These are phyloP conservation scores for Poeciliopsis prolifica DNA, from an alignment of 2,113 vertebrate species.

Conservation along the genomic window DNA sequence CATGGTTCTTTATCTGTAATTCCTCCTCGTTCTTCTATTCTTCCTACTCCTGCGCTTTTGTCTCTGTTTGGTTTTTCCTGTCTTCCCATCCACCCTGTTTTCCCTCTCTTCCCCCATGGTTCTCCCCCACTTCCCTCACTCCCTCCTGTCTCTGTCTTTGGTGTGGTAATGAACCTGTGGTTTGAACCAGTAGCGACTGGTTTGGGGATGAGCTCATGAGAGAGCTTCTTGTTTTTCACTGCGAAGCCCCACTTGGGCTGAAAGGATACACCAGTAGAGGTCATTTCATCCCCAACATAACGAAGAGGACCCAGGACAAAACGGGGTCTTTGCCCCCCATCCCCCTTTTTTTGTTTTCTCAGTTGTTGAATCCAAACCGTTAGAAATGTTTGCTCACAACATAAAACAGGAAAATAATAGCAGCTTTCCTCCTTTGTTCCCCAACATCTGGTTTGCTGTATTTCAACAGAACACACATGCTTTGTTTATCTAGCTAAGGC, in stretches of 20 bases:
- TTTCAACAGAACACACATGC: slow-evolving; percentile 27
- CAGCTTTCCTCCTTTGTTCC: background rate
- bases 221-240: slow-evolving; percentile 48
- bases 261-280: slow-evolving; percentile 36
- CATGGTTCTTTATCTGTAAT: too few species aligned
- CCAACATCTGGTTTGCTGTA: slow-evolving; percentile 8
- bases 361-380: background rate
- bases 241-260: slow-evolving; percentile 10
- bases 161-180: slow-evolving; percentile 49
- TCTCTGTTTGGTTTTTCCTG: background rate
- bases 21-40: background rate
- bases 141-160: slow-evolving; percentile 7
- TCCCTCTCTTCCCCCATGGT: background rate
- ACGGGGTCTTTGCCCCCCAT: too few species aligned
- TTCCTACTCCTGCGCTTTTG: too few species aligned
- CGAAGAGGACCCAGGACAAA: background rate
- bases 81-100: too few species aligned
- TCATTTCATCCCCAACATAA: slow-evolving; percentile 23
- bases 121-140: background rate
- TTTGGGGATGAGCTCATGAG: slow-evolving; percentile 60
- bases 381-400: background rate
- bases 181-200: slow-evolving; percentile 66
- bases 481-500: slow-evolving; percentile 40
- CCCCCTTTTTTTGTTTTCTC: background rate
- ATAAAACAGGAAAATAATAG: background rate